Percentiles rank a stretch among this genome's conserved stretches.
Evolutionary conservation across 2,113 vertebrate genomes (phyloP).

Genomic region (Nesogale talazaci): DNA sequence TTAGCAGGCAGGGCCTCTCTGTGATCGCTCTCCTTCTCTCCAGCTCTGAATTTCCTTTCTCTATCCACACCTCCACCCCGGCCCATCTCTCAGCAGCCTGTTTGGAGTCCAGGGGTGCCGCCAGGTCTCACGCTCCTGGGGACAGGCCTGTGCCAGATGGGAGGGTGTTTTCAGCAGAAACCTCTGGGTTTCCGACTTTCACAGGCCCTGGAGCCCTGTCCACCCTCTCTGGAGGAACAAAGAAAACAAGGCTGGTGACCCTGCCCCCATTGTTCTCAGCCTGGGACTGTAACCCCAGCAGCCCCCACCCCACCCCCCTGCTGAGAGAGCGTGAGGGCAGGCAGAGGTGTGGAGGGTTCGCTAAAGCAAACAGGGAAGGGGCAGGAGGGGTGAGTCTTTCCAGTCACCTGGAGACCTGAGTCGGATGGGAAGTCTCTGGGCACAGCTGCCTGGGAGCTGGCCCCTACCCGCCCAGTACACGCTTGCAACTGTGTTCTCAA

Average conservation of each 20-base stretch:
- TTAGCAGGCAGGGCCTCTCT: background rate
- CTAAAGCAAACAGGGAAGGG: slow-evolving; percentile 61
- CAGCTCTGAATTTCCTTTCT: slow-evolving; percentile 3
- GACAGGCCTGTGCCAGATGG: slow-evolving; percentile 80
- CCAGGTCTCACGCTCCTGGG: slow-evolving; percentile 76
- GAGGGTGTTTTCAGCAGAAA: slow-evolving; percentile 78
- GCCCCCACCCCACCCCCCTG: slow-evolving; percentile 41
- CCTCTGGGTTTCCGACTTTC: slow-evolving; percentile 83
- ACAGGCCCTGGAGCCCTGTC: slow-evolving; percentile 77
- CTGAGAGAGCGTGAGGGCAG: slow-evolving; percentile 54
- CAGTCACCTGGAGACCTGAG: slow-evolving; percentile 16
- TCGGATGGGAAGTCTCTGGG: slow-evolving; percentile 5
- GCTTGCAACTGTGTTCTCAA: background rate
- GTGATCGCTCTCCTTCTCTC: background rate
- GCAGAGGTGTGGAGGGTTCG: slow-evolving; percentile 32
- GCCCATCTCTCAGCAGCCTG: slow-evolving; percentile 71
- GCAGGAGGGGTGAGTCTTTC: slow-evolving; percentile 38
- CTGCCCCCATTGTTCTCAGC: slow-evolving; percentile 83
- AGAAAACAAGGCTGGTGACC: slow-evolving; percentile 86
- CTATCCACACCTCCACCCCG: background rate
- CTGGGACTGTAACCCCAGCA: slow-evolving; percentile 76
- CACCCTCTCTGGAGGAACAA: slow-evolving; percentile 82
- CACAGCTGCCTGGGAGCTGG: background rate
- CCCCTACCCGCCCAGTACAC: background rate
- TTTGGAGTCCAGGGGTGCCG: slow-evolving; percentile 53